Evolutionary conservation across 2,888 invertebrate genomes (phyloP).

Genomic region (Tipula lateralis): DNA sequence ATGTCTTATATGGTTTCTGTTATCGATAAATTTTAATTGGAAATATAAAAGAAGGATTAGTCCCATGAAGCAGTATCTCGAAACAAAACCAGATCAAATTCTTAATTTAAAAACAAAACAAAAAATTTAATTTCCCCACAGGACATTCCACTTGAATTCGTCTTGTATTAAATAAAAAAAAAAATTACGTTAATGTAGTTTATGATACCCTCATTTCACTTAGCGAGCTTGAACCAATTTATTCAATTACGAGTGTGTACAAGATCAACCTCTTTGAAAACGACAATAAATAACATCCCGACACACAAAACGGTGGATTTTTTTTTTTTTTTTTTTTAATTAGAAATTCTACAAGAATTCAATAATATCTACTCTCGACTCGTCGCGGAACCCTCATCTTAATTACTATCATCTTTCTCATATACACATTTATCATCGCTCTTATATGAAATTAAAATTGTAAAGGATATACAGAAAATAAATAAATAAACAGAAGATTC

Average conservation of each 20-base stretch:
- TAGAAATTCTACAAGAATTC: neutral
- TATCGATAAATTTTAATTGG: conserved; percentile 6
- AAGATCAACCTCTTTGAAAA: conserved; percentile 24
- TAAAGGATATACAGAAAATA: neutral
- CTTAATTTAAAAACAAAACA: neutral
- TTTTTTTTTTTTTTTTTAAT: neutral
- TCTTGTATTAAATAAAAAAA: neutral
- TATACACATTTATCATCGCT: neutral
- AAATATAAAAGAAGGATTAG: neutral
- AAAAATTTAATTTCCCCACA: neutral
- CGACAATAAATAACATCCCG: neutral
- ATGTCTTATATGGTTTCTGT: neutral
- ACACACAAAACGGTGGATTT: neutral
- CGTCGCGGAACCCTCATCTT: conserved; percentile 11
- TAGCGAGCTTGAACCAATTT: neutral
- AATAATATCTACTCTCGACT: conserved; percentile 11
- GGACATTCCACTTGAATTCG: neutral
- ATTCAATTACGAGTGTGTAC: conserved; percentile 24
- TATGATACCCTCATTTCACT: neutral
- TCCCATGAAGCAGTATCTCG: neutral
- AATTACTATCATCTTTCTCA: neutral
- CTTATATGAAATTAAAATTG: neutral
- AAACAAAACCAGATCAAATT: neutral
- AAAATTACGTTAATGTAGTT: neutral
- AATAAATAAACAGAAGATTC: neutral